These are phyloP conservation scores for Agrotis exclamationis DNA, from an alignment of 2,888 invertebrate species.

Conservation along the genomic window DNA sequence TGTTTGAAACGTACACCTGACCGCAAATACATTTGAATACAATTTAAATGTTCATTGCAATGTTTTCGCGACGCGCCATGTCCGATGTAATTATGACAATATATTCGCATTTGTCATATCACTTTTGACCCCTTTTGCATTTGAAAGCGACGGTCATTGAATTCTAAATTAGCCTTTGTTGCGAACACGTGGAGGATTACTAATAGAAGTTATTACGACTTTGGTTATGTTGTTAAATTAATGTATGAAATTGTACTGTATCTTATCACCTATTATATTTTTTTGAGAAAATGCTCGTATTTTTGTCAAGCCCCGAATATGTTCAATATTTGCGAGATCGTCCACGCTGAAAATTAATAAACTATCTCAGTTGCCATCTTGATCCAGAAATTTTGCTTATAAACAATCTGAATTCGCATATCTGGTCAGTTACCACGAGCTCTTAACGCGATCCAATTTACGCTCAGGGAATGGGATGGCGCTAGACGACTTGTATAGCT, in stretches of 20 bases:
- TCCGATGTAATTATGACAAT: conserved; percentile 48
- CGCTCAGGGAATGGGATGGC: no score
- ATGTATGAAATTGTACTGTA: neutral
- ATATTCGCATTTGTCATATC: conserved; percentile 50
- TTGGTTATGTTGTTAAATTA: conserved; percentile 2
- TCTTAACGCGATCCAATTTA: no score
- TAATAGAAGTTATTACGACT: neutral
- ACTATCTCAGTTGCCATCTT: no score
- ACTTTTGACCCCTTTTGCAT: conserved; percentile 57
- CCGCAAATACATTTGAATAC: conserved; percentile 47
- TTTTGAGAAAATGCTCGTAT: neutral
- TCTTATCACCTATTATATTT: neutral
- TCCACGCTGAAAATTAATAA: no score
- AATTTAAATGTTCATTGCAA: conserved; percentile 35
- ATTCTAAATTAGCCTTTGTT: conserved; percentile 42
- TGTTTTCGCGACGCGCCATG: conserved; percentile 37
- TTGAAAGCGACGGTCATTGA: conserved; percentile 44
- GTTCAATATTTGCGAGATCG: neutral
- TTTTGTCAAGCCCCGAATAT: no score
- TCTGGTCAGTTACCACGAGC: no score
- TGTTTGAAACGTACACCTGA: conserved; percentile 35
- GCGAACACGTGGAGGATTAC: conserved; percentile 20
- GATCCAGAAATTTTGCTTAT: no score
- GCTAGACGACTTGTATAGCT: no score
- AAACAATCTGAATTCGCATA: no score